Evolutionary conservation across 2,113 vertebrate species (phyloP).

Genomic region (Nannospalax galili): DNA sequence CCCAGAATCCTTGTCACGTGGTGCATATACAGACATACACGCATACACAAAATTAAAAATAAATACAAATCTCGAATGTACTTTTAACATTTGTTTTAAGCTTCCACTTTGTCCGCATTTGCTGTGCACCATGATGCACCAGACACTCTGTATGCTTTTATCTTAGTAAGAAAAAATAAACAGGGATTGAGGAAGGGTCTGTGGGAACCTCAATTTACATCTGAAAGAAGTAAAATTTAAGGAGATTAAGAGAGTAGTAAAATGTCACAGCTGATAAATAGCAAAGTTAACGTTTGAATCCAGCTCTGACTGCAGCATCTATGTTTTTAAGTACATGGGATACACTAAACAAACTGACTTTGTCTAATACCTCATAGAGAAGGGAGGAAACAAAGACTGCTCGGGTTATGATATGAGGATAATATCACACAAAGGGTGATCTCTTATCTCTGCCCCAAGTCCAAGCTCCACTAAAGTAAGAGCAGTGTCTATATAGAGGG

Average conservation of each 20-base stretch:
- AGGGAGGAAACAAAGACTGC: neutral
- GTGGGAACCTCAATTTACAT: neutral
- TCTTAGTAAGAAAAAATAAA: slow-evolving; percentile 13
- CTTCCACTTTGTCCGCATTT: neutral
- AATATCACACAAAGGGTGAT: neutral
- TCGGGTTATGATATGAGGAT: neutral
- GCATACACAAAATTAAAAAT: no score
- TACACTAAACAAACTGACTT: neutral
- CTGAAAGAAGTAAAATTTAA: slow-evolving; percentile 4
- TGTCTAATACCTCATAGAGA: neutral
- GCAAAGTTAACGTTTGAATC: neutral
- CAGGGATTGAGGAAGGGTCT: neutral
- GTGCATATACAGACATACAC: no score
- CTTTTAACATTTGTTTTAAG: neutral
- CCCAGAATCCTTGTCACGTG: neutral
- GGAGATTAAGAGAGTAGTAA: neutral
- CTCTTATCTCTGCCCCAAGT: neutral
- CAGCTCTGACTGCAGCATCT: neutral
- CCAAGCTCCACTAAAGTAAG: neutral
- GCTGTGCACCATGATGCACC: neutral
- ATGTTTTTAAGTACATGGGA: neutral
- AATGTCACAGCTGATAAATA: neutral
- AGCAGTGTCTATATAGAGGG: neutral
- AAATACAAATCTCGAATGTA: neutral
- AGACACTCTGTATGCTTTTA: neutral